Evolutionary conservation across 2,888 invertebrate genomes (phyloP), one percentile per base, ranked within the genome.

Genomic region (Clusia tigrina): DNA sequence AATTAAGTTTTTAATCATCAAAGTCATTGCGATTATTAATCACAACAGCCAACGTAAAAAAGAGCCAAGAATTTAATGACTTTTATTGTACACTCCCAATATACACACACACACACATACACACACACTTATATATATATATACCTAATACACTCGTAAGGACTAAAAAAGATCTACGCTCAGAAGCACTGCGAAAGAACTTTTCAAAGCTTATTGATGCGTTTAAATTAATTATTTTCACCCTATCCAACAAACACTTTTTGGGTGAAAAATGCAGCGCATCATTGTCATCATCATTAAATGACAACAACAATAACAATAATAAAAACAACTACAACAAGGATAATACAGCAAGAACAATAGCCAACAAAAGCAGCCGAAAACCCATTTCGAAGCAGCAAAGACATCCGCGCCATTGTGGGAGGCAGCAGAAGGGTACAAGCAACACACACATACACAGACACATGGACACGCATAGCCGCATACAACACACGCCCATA

Each of bases 11-110:
- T 20, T 48, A 18, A 48, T 48, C 6, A 48, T 48, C 48, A 48
- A 48, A 48, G 48, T 48, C 48, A 48, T 48, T 48, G 48, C 48
- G 20, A 48, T 48, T n/a, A 42, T 15, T 48, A 20, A 48, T 48
- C 48, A 48, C 42, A 42, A 5, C 42, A 15, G 42, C 5, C 48
- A 48, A 48, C n/a, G n/a, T 3, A 42, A 42, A 6, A 15, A 15
- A 6, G 42, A 15, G 42, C 42, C 10, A 42, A 42, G 48, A 18
- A 48, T 48, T 48, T 48, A 48, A 48, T 48, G 18, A 48, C 48
- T 48, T 48, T 48, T n/a, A n/a, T 17, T 3, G 42, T 42, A 17
- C 42, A n/a, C n/a, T n/a, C n/a, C n/a, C 6, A 32, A 32, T 32
- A 32, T 9, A 32, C 32, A 32, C 6, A 32, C 32, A 32, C 12